Evolutionary conservation across 2,113 vertebrate genomes (phyloP).

Genomic region (Syngnathus typhle): DNA sequence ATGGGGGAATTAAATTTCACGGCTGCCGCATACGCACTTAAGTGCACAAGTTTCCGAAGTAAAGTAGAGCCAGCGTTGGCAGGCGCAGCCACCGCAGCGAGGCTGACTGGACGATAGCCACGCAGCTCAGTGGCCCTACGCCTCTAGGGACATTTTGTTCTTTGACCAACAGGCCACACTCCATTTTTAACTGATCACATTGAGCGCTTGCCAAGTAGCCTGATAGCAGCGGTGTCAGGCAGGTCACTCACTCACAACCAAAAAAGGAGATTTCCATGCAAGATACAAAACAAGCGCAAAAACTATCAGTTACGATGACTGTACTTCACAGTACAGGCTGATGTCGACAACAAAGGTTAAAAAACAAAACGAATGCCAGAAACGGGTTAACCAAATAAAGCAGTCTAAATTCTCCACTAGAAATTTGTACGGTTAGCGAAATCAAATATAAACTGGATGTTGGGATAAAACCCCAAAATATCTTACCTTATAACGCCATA

Average conservation of each 20-base stretch:
- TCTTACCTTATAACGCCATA: too few species aligned
- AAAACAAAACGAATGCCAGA: neutral
- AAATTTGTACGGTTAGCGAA: neutral
- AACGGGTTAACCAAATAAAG: neutral
- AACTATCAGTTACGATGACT: neutral
- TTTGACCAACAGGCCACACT: conserved; percentile 19
- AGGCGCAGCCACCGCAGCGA: conserved; percentile 26
- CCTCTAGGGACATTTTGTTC: conserved; percentile 68
- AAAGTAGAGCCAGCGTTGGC: conserved; percentile 42
- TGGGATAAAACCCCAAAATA: neutral
- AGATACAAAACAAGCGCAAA: neutral
- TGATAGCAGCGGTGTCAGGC: conserved; percentile 12
- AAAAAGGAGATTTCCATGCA: neutral
- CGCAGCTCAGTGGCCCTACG: conserved; percentile 23
- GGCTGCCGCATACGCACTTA: conserved; percentile 39
- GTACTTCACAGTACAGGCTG: neutral
- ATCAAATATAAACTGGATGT: neutral
- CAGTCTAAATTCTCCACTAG: neutral
- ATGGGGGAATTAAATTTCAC: conserved; percentile 46
- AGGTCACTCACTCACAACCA: conserved; percentile 24
- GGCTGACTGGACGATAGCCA: conserved; percentile 55
- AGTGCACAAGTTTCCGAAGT: conserved; percentile 52
- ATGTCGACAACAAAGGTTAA: neutral
- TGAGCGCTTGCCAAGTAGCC: conserved; percentile 39
- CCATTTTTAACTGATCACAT: conserved; percentile 47